A percentile compares a stretch with the other conserved stretches of the same genome.
These are phyloP conservation scores for Eptatretus burgeri DNA, from an alignment of 2,113 vertebrate species.

Conservation along the genomic window DNA sequence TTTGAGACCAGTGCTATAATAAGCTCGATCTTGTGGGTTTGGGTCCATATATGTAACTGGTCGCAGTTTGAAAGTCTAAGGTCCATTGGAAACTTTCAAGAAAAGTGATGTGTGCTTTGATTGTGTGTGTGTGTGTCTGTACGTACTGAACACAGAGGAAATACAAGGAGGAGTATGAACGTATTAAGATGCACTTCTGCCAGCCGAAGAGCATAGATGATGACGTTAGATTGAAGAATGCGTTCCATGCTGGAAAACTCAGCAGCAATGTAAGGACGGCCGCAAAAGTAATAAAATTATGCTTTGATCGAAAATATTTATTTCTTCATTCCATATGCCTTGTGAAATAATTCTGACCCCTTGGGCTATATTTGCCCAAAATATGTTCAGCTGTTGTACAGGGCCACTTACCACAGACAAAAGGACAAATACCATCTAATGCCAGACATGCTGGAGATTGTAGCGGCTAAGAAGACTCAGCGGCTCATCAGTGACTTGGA, in stretches of 20 bases:
- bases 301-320: too few species aligned
- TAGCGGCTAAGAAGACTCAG: background rate
- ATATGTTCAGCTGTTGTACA: background rate
- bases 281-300: background rate
- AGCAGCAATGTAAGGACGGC: slow-evolving; percentile 1
- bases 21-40: too few species aligned
- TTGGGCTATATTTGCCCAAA: background rate
- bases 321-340: too few species aligned
- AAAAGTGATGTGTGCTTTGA: too few species aligned
- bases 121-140: too few species aligned
- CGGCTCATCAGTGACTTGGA: background rate
- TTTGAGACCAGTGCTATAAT: too few species aligned
- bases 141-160: background rate
- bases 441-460: slow-evolving; percentile 1
- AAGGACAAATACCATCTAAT: background rate
- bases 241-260: background rate
- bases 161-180: slow-evolving; percentile 4
- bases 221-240: background rate
- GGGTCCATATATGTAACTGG: too few species aligned
- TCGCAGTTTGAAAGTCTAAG: too few species aligned
- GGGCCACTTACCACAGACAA: background rate
- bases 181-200: slow-evolving; percentile 3
- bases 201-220: background rate
- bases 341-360: too few species aligned
- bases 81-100: too few species aligned